Evolutionary conservation across 1,140 invertebrate genomes (phyloP).

Genomic region (Papilio xuthus): DNA sequence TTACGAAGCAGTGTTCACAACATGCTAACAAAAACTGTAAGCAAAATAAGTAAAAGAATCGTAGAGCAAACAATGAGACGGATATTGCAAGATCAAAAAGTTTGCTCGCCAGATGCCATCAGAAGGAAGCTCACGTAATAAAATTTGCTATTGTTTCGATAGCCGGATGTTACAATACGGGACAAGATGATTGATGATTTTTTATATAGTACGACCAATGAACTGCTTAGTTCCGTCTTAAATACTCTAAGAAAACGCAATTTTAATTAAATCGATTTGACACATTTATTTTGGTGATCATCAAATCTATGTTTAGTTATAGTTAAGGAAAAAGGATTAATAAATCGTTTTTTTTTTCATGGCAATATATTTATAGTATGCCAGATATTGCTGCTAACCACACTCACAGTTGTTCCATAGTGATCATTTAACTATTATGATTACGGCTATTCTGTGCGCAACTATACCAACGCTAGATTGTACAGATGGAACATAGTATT

Average conservation of each 20-base stretch:
- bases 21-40: not conserved
- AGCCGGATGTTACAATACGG: conserved; percentile 21
- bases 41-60: conserved; percentile 13
- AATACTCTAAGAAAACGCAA: not conserved
- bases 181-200: not conserved
- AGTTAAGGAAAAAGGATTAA: too few species aligned
- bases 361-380: too few species aligned
- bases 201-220: not conserved
- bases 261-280: not conserved
- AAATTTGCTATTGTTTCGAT: conserved; percentile 29
- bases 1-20: not conserved
- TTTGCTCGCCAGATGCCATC: conserved; percentile 29
- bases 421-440: too few species aligned
- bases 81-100: conserved; percentile 7
- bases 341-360: too few species aligned
- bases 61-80: conserved; percentile 13
- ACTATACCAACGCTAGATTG: not conserved
- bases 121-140: conserved; percentile 31
- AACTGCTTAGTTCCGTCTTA: not conserved
- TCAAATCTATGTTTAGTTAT: not conserved
- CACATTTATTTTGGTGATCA: not conserved
- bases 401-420: too few species aligned
- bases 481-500: not conserved
- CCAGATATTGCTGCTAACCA: too few species aligned
- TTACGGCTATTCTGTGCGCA: not conserved